Base-by-base conservation (phyloP, 2,888 invertebrate species). In the Drosophila kanekoi region DNA sequence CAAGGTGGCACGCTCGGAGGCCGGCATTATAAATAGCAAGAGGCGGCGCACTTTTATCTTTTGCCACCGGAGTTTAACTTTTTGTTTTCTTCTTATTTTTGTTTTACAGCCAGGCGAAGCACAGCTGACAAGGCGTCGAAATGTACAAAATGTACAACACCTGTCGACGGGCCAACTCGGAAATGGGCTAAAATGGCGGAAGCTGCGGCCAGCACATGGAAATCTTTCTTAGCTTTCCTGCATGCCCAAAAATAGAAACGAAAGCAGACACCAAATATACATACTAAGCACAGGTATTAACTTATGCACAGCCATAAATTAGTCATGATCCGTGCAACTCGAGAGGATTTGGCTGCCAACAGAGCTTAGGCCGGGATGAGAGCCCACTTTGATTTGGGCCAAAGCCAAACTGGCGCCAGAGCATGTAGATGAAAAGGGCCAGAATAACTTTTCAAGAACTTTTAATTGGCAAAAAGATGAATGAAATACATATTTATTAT, bases 41-140 rank as follows among this genome's bases (percentile, higher is more conserved):
- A 38, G 47, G 57, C 75, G 53, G 65, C 71, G 45, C 47, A 79
- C 79, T 77, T 77, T 77, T 71, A 79, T 77, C 66, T 79, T 59
- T 54, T 61, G 66, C 59, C 53, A 64, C 59, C 57, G 48, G 54
- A 62, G 60, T 62, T 72, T 45, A 54, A 41, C 51, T 68, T 51
- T 59, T 41, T 44, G 48, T 60, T 18, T 18, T 18, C 18, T 18
- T 18, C 2, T 40, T 44, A 5, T 56, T 60, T 51, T 62, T 44
- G 37, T 56, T 60, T 56, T 18, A 37, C 5, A 23, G 23, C 23
- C 23, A 23, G 23, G 23, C 23, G 32, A 40, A 43, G 49, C 54
- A 48, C 54, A 48, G 47, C 54, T 49, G 65, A 66, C 66, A 51
- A 45, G 45, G 53, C 70, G 56, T 62, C 38, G 45, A 61, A 32